Conservation (phyloP, 2,888 invertebrate genomes). For the Drosophila monieri region DNA sequence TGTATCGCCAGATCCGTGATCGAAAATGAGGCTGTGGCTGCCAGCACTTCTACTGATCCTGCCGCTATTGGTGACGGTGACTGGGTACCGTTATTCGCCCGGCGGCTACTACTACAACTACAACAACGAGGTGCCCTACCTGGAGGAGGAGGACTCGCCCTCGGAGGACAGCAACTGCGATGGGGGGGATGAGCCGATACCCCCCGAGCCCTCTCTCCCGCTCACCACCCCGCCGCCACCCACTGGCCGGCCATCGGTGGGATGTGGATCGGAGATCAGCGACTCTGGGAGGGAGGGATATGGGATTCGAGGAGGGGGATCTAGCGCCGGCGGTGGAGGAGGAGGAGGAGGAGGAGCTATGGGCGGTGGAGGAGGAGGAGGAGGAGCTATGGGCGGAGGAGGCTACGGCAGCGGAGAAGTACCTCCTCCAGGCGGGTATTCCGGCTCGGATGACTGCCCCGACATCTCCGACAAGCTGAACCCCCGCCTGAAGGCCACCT, state of each 20-base stretch:
- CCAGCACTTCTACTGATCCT: neutral
- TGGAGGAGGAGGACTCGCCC: neutral
- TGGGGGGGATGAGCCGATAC: neutral
- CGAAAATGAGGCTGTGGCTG: neutral
- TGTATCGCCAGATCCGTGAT: too few relatives aligned
- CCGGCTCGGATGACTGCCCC: neutral
- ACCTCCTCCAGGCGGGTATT: too few relatives aligned
- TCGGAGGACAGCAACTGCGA: neutral
- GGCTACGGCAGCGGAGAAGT: too few relatives aligned
- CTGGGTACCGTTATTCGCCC: neutral
- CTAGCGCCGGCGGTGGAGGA: too few relatives aligned
- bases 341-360: neutral
- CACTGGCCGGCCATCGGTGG: neutral
- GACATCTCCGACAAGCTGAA: neutral
- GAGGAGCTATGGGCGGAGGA: neutral
- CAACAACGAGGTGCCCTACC: neutral
- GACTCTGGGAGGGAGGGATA: neutral
- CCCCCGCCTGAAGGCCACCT: conserved; percentile 84
- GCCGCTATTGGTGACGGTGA: neutral
- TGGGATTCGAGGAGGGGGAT: too few relatives aligned
- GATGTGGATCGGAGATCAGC: neutral
- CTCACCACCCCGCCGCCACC: neutral
- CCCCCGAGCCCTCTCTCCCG: neutral
- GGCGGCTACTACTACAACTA: neutral
- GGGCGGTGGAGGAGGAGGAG: neutral